phyloP scores from a whole-genome alignment of 2,888 invertebrate genomes.

The Acronicta leporina region DNA sequence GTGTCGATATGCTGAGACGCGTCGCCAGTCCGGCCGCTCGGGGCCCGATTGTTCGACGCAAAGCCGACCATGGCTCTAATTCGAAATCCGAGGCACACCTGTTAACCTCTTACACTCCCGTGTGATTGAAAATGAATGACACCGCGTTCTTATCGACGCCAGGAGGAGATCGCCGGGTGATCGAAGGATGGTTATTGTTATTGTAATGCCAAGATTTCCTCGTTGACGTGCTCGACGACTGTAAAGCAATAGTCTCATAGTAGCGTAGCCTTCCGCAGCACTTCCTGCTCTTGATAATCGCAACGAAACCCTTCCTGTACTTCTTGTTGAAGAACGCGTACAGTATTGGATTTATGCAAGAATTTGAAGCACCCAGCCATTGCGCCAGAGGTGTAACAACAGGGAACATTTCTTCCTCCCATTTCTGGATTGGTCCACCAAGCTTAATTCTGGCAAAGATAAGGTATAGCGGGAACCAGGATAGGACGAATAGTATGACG shows the following conservation, averaged over 20 bases:
- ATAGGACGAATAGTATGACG: slow-evolving; percentile 97
- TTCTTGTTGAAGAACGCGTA: slow-evolving; percentile 99
- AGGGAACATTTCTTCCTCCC: slow-evolving; percentile 94
- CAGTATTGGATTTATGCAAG: slow-evolving; percentile 98
- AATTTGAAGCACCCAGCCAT: slow-evolving; percentile 97
- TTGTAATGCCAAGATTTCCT: slow-evolving; percentile 96
- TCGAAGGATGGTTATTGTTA: slow-evolving; percentile 90
- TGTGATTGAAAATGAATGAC: slow-evolving; percentile 91
- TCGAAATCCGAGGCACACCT: slow-evolving; percentile 56
- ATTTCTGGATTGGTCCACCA: slow-evolving; percentile 92
- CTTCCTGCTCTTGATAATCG: slow-evolving; percentile 95
- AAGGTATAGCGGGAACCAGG: slow-evolving; percentile 97
- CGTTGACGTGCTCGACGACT: slow-evolving; percentile 95
- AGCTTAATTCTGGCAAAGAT: slow-evolving; percentile 96
- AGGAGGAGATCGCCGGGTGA: slow-evolving; percentile 88
- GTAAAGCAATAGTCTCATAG: slow-evolving; percentile 95
- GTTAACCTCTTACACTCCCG: slow-evolving; percentile 90
- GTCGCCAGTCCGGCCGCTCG: slow-evolving; percentile 51
- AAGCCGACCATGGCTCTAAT: slow-evolving; percentile 65
- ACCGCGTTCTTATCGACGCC: slow-evolving; percentile 83
- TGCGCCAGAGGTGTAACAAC: slow-evolving; percentile 96
- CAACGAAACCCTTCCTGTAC: slow-evolving; percentile 96
- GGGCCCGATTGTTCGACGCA: slow-evolving; percentile 54
- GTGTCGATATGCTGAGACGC: slow-evolving; percentile 78
- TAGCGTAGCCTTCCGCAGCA: slow-evolving; percentile 96